Base-by-base conservation (phyloP, 1,140 invertebrate species). In the Platyscapa corneri region DNA sequence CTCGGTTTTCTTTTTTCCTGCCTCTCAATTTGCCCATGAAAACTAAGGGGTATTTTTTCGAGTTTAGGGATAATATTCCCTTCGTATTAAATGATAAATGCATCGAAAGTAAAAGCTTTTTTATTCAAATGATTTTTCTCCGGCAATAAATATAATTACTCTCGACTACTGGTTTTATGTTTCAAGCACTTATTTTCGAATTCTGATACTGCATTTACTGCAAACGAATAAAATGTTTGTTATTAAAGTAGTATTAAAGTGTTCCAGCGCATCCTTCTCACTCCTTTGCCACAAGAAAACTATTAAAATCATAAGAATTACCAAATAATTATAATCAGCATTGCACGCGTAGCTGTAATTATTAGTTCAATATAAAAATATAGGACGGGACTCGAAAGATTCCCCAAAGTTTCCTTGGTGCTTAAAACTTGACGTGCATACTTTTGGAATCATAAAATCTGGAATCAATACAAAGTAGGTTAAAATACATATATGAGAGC, bases 391-490 rank as follows among this genome's bases (percentile, higher is more conserved):
- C 18, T 70, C 10, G 27, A 27, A 46, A 46, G n/a, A n/a, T n/a
- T n/a, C n/a, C n/a, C n/a, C n/a, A n/a, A n/a, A n/a, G n/a, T 46
- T 46, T 46, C 12, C 5, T 46, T 46, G 5, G 42, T 46, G n/a
- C 7, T n/a, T 3, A 6, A 3, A 27, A 1, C 46, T 46, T 42
- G 12, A 27, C 39, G n/a, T 5, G 7, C 0, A 10, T 27, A 8
- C 39, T 42, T 75, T 30, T 14, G n/a, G 46, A 42, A 75, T 46
- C 46, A 75, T 46, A 27, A 75, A 75, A 75, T n/a, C n/a, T 34
- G 32, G 56, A 77, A 77, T 77, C 75, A 77, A 77, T 77, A 77
- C 10, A 64, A 78, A 78, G 18, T 64, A 64, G 53, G 76, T 60
- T 64, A 78, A 78, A 64, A 78, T 64, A 39, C 39, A 39, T 64